phyloP scores from a whole-genome alignment of 2,113 vertebrate species.

The Sander vitreus region DNA sequence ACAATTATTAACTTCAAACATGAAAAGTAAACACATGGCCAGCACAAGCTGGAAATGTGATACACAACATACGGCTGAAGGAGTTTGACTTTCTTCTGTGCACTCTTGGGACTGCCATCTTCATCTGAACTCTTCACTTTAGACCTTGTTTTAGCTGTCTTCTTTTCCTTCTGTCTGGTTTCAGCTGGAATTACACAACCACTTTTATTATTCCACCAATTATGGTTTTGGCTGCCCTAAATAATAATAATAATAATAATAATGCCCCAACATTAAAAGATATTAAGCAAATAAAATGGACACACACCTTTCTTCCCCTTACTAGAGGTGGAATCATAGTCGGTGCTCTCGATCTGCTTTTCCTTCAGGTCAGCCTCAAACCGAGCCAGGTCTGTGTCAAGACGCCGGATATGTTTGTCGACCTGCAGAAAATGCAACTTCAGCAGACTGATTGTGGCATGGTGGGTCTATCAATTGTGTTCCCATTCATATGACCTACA shows the following conservation, averaged over 20 bases:
- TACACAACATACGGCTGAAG: conserved; percentile 89
- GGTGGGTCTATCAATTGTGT: conserved; percentile 24
- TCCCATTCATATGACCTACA: background rate
- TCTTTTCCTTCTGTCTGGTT: conserved; percentile 94
- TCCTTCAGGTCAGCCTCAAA: conserved; percentile 98
- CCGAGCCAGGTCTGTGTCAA: conserved; percentile 96
- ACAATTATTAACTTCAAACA: background rate
- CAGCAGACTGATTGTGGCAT: background rate
- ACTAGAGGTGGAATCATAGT: conserved; percentile 96
- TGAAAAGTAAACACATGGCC: background rate
- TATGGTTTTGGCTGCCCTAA: background rate
- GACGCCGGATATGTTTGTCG: conserved; percentile 95
- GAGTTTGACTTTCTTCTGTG: conserved; percentile 95
- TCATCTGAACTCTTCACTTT: conserved; percentile 97
- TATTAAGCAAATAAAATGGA: background rate
- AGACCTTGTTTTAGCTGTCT: conserved; percentile 91
- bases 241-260: no score
- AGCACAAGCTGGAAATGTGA: background rate
- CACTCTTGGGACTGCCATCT: conserved; percentile 90
- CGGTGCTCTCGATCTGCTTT: conserved; percentile 96
- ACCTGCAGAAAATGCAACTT: conserved; percentile 82
- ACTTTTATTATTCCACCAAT: background rate
- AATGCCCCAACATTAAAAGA: background rate
- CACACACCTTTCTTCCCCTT: conserved; percentile 96
- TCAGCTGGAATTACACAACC: conserved; percentile 77